A percentile compares a stretch with the other conserved stretches of the same genome.
Evolutionary conservation across 2,113 vertebrate species (phyloP).

Genomic region (Pituophis catenifer): DNA sequence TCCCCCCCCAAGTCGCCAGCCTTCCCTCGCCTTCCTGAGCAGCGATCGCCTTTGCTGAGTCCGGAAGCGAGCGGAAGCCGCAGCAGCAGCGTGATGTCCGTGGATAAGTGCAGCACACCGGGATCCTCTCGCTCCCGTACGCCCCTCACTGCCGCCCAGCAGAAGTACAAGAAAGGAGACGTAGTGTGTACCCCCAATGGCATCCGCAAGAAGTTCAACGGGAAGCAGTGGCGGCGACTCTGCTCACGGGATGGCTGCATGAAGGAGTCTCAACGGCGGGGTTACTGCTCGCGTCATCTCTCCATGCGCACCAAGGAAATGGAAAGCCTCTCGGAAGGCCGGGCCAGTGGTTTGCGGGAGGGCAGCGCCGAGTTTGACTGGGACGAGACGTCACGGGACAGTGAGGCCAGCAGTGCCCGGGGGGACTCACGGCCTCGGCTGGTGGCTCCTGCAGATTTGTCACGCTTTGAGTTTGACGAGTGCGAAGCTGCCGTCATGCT

Average conservation of each 20-base stretch:
- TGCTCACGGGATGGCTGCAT: slow-evolving; percentile 91
- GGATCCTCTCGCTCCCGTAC: slow-evolving; percentile 79
- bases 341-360: slow-evolving; percentile 46
- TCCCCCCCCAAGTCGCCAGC: slow-evolving; percentile 69
- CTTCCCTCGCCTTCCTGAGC: slow-evolving; percentile 60
- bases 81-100: slow-evolving; percentile 64
- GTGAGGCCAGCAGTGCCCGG: slow-evolving; percentile 84
- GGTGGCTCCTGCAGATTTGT: slow-evolving; percentile 74
- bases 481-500: slow-evolving; percentile 92
- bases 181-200: slow-evolving; percentile 91
- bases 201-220: slow-evolving; percentile 92
- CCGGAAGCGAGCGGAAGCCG: slow-evolving; percentile 63
- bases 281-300: slow-evolving; percentile 89
- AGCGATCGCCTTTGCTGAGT: slow-evolving; percentile 64
- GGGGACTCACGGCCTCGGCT: slow-evolving; percentile 81
- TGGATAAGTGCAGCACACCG: slow-evolving; percentile 57
- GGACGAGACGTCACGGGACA: slow-evolving; percentile 85
- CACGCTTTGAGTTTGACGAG: slow-evolving; percentile 89
- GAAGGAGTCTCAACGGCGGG: slow-evolving; percentile 90
- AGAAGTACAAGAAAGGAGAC: slow-evolving; percentile 91
- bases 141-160: slow-evolving; percentile 80
- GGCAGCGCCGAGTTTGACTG: slow-evolving; percentile 88
- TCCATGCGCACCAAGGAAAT: slow-evolving; percentile 93
- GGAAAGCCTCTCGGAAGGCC: slow-evolving; percentile 70
- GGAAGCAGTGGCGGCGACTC: slow-evolving; percentile 91